phyloP scores from a whole-genome alignment of 2,888 invertebrate genomes.

The Drosophila sordidula region DNA sequence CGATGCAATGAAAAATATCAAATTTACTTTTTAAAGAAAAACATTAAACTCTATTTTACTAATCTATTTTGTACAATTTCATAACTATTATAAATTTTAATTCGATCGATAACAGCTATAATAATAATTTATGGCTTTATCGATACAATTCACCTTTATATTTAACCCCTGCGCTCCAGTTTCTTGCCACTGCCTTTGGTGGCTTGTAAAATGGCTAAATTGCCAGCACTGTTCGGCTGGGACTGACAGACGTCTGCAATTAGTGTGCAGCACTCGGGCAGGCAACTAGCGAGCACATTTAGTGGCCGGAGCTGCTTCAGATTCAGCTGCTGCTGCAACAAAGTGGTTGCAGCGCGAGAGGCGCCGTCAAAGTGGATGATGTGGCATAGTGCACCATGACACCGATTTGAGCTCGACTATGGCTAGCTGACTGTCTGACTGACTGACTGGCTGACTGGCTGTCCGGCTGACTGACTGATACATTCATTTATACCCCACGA shows the following conservation, averaged over 20 bases:
- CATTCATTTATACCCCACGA: constrained; percentile 51
- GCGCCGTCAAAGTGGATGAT: constrained; percentile 43
- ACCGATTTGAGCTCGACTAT: constrained; percentile 17
- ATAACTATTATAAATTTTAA: too few species aligned
- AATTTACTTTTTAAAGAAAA: too few species aligned
- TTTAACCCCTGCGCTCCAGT: neutral
- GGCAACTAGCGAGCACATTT: constrained; percentile 58
- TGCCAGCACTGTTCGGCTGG: constrained; percentile 21
- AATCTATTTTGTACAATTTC: too few species aligned
- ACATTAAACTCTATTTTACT: too few species aligned
- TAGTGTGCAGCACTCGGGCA: constrained; percentile 61
- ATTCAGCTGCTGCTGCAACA: constrained; percentile 50
- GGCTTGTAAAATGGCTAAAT: constrained; percentile 6
- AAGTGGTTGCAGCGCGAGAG: constrained; percentile 56
- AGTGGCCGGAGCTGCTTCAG: constrained; percentile 49
- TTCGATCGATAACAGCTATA: too few species aligned
- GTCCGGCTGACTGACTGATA: constrained; percentile 46
- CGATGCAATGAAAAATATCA: too few species aligned
- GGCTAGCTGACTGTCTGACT: constrained; percentile 26
- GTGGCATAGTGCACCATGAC: constrained; percentile 45
- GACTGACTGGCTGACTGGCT: constrained; percentile 27
- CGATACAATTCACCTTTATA: neutral
- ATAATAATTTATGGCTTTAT: too few species aligned
- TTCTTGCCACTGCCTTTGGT: too few species aligned
- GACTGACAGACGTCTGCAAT: constrained; percentile 66